These are phyloP conservation scores for Agapetus fuscipes DNA, from an alignment of 2,888 invertebrate species.

Conservation along the genomic window DNA sequence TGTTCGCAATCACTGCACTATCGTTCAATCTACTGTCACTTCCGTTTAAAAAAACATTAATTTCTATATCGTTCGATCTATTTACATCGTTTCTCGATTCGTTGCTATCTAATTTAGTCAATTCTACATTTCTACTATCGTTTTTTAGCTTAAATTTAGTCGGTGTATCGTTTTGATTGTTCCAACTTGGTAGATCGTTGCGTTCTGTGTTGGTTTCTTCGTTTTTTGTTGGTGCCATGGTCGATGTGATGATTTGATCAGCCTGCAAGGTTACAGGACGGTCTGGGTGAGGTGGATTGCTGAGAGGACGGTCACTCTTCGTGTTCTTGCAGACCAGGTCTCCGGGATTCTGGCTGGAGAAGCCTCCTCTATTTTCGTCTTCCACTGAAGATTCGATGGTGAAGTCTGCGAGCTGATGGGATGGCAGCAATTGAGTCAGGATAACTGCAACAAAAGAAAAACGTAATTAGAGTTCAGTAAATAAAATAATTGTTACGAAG, in stretches of 20 bases:
- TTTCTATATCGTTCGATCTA: background rate
- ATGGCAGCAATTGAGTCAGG: constrained; percentile 1
- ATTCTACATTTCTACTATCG: constrained; percentile 10
- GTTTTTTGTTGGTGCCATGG: constrained; percentile 3
- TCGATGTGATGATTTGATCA: constrained; percentile 1
- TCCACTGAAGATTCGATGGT: constrained; percentile 12
- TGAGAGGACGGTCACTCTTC: constrained; percentile 1
- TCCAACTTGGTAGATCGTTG: constrained; percentile 17
- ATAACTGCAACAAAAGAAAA: constrained; percentile 11
- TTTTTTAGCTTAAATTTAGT: constrained; percentile 18
- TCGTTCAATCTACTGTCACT: no score
- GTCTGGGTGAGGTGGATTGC: constrained; percentile 1
- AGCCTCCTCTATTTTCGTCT: constrained; percentile 14
- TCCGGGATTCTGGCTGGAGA: constrained; percentile 4
- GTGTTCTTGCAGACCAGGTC: constrained; percentile 9
- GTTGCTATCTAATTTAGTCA: constrained; percentile 3
- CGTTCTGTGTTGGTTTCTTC: constrained; percentile 9
- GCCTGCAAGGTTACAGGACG: constrained; percentile 1
- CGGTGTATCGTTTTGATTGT: constrained; percentile 17
- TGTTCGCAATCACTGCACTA: no score
- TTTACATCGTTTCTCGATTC: constrained; percentile 12
- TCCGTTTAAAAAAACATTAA: no score
- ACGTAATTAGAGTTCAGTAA: background rate
- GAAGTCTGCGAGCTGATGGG: constrained; percentile 9
- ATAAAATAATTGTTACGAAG: background rate